phyloP scores from a whole-genome alignment of 1,140 invertebrate species.

The Listronotus bonariensis region DNA sequence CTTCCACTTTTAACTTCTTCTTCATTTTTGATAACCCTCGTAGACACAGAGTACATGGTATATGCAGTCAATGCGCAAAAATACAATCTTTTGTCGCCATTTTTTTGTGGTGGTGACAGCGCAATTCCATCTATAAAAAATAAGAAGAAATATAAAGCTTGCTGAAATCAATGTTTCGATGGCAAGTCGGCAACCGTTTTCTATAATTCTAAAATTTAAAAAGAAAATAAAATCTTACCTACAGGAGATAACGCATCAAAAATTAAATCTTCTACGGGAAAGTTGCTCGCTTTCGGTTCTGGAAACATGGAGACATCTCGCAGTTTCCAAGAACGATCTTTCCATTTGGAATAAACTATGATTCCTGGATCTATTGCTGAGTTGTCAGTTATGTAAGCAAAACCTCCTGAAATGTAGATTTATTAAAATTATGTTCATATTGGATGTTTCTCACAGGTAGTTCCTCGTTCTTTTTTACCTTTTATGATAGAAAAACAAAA shows the following conservation, averaged over 20 bases:
- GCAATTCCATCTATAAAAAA: slow-evolving; percentile 67
- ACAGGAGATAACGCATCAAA: slow-evolving; percentile 59
- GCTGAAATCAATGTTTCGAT: background rate
- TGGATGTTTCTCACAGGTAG: no score
- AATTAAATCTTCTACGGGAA: slow-evolving; percentile 62
- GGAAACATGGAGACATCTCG: slow-evolving; percentile 68
- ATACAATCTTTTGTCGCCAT: slow-evolving; percentile 62
- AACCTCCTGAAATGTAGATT: slow-evolving; percentile 52
- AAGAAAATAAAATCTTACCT: slow-evolving; percentile 2
- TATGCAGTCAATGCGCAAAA: slow-evolving; percentile 69
- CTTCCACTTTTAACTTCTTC: slow-evolving; percentile 49
- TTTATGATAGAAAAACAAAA: no score
- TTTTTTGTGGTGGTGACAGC: slow-evolving; percentile 59
- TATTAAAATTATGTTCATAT: no score
- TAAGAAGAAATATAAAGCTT: background rate
- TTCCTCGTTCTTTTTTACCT: no score
- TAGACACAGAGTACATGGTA: slow-evolving; percentile 65
- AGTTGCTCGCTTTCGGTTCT: slow-evolving; percentile 60
- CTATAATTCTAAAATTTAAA: no score
- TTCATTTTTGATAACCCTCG: slow-evolving; percentile 62
- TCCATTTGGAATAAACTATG: slow-evolving; percentile 66
- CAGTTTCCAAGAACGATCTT: slow-evolving; percentile 70
- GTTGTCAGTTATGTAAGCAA: slow-evolving; percentile 72
- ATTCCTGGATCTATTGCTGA: slow-evolving; percentile 69
- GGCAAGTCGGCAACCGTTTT: no score